These are phyloP conservation scores for Tipula vernalis DNA, from an alignment of 2,888 invertebrate genomes.

Conservation along the genomic window DNA sequence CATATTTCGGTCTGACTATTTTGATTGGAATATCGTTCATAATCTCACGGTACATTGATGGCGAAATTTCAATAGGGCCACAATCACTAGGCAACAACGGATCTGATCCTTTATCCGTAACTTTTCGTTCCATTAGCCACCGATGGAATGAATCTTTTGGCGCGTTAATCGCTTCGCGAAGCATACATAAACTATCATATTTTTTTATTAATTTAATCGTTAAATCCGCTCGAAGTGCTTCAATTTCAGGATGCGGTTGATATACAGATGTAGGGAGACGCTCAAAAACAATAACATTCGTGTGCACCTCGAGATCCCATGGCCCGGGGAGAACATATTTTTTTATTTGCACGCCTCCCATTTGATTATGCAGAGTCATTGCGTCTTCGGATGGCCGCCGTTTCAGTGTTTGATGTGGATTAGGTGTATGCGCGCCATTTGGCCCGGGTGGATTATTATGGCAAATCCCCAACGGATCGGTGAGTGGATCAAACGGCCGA, in stretches of 20 bases:
- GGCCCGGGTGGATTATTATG: conserved; percentile 33
- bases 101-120: conserved; percentile 79
- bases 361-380: neutral
- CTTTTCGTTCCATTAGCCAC: conserved; percentile 93
- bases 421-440: conserved; percentile 29
- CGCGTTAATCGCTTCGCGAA: conserved; percentile 85
- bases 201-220: conserved; percentile 76
- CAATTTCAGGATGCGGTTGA: conserved; percentile 90
- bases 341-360: conserved; percentile 60
- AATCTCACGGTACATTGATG: conserved; percentile 92
- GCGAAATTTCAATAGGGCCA: conserved; percentile 73
- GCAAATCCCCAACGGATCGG: conserved; percentile 81
- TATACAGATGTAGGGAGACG: conserved; percentile 71
- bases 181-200: conserved; percentile 89
- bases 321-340: conserved; percentile 81
- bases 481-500: conserved; percentile 74
- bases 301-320: conserved; percentile 89
- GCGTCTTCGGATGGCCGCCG: conserved; percentile 25
- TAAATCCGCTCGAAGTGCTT: conserved; percentile 70
- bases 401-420: conserved; percentile 26
- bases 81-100: conserved; percentile 86
- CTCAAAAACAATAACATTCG: conserved; percentile 73
- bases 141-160: conserved; percentile 93
- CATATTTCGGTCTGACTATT: conserved; percentile 87
- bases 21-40: conserved; percentile 98